phyloP scores from a whole-genome alignment of 2,797 vertebrate genomes.

The Xenentodon cancila region DNA sequence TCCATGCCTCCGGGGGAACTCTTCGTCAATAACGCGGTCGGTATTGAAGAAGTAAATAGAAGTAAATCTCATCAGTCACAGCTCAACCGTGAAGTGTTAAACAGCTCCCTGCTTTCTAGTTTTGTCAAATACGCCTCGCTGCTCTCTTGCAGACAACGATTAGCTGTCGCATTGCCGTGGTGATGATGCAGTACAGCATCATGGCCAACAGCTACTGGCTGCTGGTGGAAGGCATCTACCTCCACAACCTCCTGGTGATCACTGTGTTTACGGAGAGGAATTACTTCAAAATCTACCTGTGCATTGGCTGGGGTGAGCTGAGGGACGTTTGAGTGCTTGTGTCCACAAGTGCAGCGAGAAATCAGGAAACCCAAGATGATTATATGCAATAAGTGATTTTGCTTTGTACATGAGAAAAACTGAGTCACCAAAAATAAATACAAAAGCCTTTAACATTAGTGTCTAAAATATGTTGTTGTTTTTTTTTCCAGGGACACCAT shows the following conservation, averaged over 20 bases:
- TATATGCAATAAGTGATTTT: background rate
- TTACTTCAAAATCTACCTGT: slow-evolving; percentile 91
- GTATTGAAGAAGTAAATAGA: too few species aligned
- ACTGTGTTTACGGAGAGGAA: slow-evolving; percentile 88
- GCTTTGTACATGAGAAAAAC: too few species aligned
- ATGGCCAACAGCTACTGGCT: slow-evolving; percentile 98
- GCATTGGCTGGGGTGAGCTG: slow-evolving; percentile 94
- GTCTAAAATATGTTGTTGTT: background rate
- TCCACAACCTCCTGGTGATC: slow-evolving; percentile 91
- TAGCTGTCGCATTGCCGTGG: slow-evolving; percentile 87
- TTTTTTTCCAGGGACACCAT: slow-evolving; percentile 84
- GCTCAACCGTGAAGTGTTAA: background rate
- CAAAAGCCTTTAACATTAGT: background rate
- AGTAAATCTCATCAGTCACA: background rate
- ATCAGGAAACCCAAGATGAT: slow-evolving; percentile 4
- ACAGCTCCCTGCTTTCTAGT: background rate
- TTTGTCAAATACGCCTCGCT: background rate
- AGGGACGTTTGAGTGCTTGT: slow-evolving; percentile 4
- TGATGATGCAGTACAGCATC: slow-evolving; percentile 95
- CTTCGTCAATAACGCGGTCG: slow-evolving; percentile 80
- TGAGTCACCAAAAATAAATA: background rate
- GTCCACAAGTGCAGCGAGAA: background rate
- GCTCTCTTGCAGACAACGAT: slow-evolving; percentile 80
- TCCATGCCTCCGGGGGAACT: slow-evolving; percentile 70
- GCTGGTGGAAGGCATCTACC: slow-evolving; percentile 94